These are phyloP conservation scores for Rhagonycha lutea DNA, from an alignment of 2,888 invertebrate genomes.

Conservation along the genomic window DNA sequence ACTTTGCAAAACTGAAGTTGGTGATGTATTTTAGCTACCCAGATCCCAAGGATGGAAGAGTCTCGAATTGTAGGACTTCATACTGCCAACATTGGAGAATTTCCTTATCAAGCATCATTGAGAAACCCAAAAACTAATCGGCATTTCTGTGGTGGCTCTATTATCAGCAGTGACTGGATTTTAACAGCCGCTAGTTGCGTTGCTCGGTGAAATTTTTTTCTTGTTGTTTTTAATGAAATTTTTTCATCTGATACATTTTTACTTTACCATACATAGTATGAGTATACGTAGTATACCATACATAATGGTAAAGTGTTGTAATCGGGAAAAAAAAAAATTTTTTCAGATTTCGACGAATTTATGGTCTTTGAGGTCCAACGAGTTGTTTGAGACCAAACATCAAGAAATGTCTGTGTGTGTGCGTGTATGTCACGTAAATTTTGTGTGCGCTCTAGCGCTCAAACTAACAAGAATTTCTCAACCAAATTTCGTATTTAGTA, in stretches of 20 bases:
- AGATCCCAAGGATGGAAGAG: background rate
- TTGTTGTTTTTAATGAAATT: background rate
- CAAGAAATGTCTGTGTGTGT: no score
- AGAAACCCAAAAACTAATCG: background rate
- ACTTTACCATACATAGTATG: no score
- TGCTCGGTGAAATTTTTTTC: background rate
- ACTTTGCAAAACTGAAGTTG: background rate
- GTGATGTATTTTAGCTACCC: background rate
- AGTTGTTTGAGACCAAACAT: background rate
- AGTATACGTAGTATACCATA: no score
- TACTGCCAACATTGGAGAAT: background rate
- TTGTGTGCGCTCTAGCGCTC: no score
- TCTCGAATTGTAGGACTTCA: background rate
- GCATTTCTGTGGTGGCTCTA: slow-evolving; percentile 8
- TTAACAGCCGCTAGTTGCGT: slow-evolving; percentile 1
- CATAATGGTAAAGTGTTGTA: no score
- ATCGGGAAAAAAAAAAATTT: no score
- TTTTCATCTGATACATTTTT: background rate
- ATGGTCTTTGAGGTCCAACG: no score
- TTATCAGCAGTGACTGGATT: background rate
- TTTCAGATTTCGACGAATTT: no score
- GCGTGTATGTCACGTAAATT: no score
- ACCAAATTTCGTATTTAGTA: no score
- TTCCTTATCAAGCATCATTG: background rate
- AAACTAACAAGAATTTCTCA: no score